Conservation (phyloP, 2,797 vertebrate genomes). For the Danio choprae region DNA sequence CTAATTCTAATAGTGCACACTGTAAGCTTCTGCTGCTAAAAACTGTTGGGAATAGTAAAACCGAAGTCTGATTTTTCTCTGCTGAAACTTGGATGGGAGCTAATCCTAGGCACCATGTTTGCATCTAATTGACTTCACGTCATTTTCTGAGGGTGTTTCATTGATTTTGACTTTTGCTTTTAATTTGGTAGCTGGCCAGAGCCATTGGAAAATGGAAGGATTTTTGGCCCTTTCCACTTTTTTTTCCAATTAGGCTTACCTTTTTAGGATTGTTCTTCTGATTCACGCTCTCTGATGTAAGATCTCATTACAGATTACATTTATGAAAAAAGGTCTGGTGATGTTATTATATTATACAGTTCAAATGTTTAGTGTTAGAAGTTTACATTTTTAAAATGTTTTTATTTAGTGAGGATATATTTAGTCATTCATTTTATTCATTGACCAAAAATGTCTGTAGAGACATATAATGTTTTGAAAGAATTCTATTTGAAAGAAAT, state of each 20-base stretch:
- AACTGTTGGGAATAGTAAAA: background rate
- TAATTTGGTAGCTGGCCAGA: background rate
- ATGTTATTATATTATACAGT: background rate
- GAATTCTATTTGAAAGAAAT: no score
- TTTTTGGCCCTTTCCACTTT: background rate
- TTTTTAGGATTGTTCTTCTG: background rate
- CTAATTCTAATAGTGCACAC: background rate
- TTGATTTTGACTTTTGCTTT: background rate
- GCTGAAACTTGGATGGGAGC: constrained; percentile 2
- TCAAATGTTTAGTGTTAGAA: background rate
- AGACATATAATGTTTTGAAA: no score
- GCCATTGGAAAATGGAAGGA: background rate
- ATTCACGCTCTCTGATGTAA: background rate
- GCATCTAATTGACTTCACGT: background rate
- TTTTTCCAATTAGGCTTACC: background rate
- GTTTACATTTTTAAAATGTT: no score
- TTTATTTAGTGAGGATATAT: no score
- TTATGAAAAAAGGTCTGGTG: background rate
- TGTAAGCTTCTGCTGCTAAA: constrained; percentile 2
- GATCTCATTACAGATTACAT: background rate
- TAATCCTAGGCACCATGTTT: background rate
- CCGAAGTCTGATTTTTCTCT: constrained; percentile 8
- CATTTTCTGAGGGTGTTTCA: background rate
- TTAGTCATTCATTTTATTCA: no score
- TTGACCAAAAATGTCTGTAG: no score